Evolutionary conservation across 1,140 invertebrate genomes (phyloP).

Genomic region (Bombus sibiricus): DNA sequence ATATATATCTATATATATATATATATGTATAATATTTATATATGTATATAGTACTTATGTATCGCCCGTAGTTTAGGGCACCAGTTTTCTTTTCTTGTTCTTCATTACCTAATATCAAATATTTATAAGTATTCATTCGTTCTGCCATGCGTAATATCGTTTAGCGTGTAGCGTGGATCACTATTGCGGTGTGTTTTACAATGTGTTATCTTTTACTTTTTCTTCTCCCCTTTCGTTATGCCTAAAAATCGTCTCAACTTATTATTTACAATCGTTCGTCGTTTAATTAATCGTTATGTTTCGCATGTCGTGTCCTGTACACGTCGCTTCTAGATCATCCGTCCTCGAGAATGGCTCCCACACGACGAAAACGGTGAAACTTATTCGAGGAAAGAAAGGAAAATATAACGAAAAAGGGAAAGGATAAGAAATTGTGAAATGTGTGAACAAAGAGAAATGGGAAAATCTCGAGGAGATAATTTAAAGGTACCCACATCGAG

Average conservation of each 20-base stretch:
- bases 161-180: slow-evolving; percentile 60
- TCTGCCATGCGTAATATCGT: slow-evolving; percentile 66
- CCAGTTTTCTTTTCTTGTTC: neutral
- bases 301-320: slow-evolving; percentile 13
- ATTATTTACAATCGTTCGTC: slow-evolving; percentile 65
- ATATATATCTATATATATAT: slow-evolving; percentile 28
- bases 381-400: slow-evolving; percentile 5
- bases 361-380: neutral
- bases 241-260: slow-evolving; percentile 4
- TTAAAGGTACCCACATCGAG: neutral
- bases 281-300: slow-evolving; percentile 48
- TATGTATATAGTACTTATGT: slow-evolving; percentile 70
- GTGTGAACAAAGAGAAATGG: neutral
- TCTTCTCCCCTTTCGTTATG: neutral
- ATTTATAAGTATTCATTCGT: slow-evolving; percentile 70
- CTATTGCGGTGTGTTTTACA: slow-evolving; percentile 61
- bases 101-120: slow-evolving; percentile 67
- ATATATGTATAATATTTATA: slow-evolving; percentile 71
- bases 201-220: neutral
- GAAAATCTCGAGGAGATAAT: neutral
- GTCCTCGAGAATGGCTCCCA: slow-evolving; percentile 24
- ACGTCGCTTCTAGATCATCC: slow-evolving; percentile 18
- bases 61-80: slow-evolving; percentile 65
- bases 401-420: neutral
- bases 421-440: slow-evolving; percentile 7